phyloP scores from a whole-genome alignment of 1,140 invertebrate species.

The Tetragnatha versicolor region DNA sequence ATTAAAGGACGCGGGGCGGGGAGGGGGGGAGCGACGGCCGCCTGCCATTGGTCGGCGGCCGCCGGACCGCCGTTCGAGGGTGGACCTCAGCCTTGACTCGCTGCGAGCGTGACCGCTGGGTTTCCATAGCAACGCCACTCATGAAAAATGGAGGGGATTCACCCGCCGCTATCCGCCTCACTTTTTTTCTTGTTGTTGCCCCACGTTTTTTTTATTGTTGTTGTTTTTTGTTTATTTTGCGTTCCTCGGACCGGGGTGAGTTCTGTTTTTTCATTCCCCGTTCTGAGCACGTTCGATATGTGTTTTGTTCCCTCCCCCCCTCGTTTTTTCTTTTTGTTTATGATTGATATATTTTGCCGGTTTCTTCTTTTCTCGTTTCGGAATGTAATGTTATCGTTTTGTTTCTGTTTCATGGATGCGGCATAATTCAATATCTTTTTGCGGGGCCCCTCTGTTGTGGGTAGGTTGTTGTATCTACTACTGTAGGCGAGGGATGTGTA shows the following conservation, averaged over 20 bases:
- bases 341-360: constrained; percentile 46
- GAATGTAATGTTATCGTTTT: constrained; percentile 55
- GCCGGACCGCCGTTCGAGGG: constrained; percentile 51
- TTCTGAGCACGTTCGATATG: constrained; percentile 47
- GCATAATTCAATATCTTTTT: constrained; percentile 55
- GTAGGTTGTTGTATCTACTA: too few species aligned
- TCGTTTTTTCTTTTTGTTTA: constrained; percentile 32
- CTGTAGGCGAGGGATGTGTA: too few species aligned
- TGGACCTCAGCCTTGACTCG: constrained; percentile 55
- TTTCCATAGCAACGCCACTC: constrained; percentile 48
- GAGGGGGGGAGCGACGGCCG: constrained; percentile 32
- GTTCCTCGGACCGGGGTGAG: constrained; percentile 33
- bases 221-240: constrained; percentile 50
- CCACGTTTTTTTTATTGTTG: constrained; percentile 34
- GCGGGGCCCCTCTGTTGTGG: too few species aligned
- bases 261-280: constrained; percentile 12
- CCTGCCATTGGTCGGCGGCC: constrained; percentile 47
- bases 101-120: constrained; percentile 50
- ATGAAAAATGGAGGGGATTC: constrained; percentile 48
- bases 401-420: constrained; percentile 30
- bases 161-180: constrained; percentile 32
- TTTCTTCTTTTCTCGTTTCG: constrained; percentile 16
- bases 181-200: constrained; percentile 16
- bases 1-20: constrained; percentile 34
- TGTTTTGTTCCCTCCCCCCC: constrained; percentile 28